Conservation (phyloP, 2,888 invertebrate species). For the Oscheius sp. region DNA sequence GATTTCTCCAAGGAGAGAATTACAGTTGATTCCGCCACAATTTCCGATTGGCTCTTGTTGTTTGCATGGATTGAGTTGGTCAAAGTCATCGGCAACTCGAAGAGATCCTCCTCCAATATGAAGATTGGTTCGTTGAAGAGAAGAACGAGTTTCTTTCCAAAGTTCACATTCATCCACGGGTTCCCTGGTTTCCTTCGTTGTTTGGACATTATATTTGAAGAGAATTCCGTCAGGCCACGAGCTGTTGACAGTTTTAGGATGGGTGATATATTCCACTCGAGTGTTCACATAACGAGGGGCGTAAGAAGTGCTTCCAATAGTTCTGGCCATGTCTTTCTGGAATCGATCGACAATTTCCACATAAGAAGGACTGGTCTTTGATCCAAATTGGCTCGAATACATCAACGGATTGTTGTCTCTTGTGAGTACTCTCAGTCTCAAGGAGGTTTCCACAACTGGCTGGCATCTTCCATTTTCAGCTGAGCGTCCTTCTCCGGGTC, state of each 20-base stretch:
- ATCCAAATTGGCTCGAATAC: constrained; percentile 67
- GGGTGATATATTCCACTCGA: constrained; percentile 65
- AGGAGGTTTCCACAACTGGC: constrained; percentile 54
- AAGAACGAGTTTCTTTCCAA: constrained; percentile 65
- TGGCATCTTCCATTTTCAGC: constrained; percentile 43
- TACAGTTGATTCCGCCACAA: constrained; percentile 65
- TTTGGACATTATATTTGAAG: constrained; percentile 67
- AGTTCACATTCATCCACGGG: constrained; percentile 66
- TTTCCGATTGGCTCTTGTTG: constrained; percentile 45
- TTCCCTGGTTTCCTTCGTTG: constrained; percentile 42
- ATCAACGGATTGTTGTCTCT: constrained; percentile 60
- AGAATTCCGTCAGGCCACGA: constrained; percentile 68
- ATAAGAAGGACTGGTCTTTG: constrained; percentile 52
- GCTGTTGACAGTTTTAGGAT: constrained; percentile 68
- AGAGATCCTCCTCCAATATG: constrained; percentile 56
- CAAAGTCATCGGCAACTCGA: constrained; percentile 64
- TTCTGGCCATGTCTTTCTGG: constrained; percentile 63
- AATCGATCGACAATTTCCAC: constrained; percentile 66
- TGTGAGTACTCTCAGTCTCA: constrained; percentile 61
- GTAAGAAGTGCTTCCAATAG: constrained; percentile 63
- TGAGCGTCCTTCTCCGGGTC: constrained; percentile 64
- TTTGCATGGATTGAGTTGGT: constrained; percentile 66
- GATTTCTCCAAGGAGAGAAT: constrained; percentile 55
- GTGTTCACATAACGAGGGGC: constrained; percentile 65
- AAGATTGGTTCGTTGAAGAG: constrained; percentile 53